Conservation (phyloP, 2,797 vertebrate species). For the Dermochelys coriacea region DNA sequence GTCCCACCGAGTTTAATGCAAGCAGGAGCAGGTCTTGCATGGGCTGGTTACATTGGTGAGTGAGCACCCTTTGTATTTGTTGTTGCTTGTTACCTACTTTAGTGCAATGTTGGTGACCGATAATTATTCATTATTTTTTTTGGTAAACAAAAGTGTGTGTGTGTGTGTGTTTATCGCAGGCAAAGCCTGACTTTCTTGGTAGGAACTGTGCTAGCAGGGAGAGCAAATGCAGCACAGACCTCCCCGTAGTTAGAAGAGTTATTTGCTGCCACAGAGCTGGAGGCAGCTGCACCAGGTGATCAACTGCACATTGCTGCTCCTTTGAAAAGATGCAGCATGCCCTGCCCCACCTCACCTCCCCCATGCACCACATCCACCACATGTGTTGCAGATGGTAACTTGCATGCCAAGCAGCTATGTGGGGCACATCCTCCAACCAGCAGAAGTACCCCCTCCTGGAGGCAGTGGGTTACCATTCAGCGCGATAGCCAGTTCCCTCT, state of each 20-base stretch:
- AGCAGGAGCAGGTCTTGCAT: neutral
- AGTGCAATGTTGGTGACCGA: neutral
- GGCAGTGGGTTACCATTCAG: neutral
- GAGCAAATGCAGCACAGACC: neutral
- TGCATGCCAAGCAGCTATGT: neutral
- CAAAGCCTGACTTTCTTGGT: accelerated
- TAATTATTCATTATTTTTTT: neutral
- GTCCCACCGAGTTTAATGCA: accelerated
- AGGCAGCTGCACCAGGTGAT: accelerated
- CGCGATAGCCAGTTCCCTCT: neutral
- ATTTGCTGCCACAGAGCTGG: accelerated
- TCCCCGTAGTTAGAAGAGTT: neutral
- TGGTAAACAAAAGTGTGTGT: conserved; percentile 55
- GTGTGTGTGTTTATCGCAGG: conserved; percentile 23
- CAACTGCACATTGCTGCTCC: neutral
- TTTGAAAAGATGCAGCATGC: neutral
- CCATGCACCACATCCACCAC: neutral
- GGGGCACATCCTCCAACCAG: neutral
- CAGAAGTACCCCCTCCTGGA: neutral
- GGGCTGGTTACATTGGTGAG: neutral
- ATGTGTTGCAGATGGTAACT: neutral
- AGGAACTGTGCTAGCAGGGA: conserved; percentile 5
- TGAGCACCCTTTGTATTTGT: neutral
- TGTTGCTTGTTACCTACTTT: neutral
- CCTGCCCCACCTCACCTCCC: neutral